Evolutionary conservation across 2,113 vertebrate species (phyloP).

Genomic region (Pipa parva): DNA sequence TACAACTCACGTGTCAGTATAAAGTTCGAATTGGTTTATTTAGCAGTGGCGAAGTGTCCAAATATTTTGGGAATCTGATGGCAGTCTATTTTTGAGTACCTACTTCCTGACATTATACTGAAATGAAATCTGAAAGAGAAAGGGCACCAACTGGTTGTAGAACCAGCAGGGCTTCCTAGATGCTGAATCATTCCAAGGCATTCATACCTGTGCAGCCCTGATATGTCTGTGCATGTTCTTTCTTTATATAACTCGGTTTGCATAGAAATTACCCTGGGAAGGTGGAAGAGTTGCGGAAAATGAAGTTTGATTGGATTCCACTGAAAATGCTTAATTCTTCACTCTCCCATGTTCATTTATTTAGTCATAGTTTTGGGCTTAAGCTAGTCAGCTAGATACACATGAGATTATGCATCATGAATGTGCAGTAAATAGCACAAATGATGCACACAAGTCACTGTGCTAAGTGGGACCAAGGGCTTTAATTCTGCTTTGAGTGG

Average conservation of each 20-base stretch:
- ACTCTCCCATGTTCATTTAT: too few relatives aligned
- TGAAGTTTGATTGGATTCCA: constrained; percentile 10
- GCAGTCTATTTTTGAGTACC: constrained; percentile 33
- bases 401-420: too few relatives aligned
- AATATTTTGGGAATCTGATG: constrained; percentile 52
- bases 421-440: too few relatives aligned
- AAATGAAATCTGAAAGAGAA: constrained; percentile 19
- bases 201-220: background rate
- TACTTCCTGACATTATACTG: constrained; percentile 35
- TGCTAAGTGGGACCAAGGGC: too few relatives aligned
- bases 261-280: background rate
- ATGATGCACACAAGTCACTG: too few relatives aligned
- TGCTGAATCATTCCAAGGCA: background rate
- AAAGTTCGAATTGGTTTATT: background rate
- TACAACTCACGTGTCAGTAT: constrained; percentile 11
- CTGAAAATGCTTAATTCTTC: background rate
- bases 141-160: background rate
- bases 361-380: too few relatives aligned
- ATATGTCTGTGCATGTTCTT: background rate
- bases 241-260: background rate
- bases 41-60: constrained; percentile 43
- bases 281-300: background rate
- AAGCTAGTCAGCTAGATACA: too few relatives aligned
- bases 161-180: background rate
- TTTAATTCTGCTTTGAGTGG: too few relatives aligned